Evolutionary conservation across 1,140 invertebrate species (phyloP).

Genomic region (Arion vulgaris): DNA sequence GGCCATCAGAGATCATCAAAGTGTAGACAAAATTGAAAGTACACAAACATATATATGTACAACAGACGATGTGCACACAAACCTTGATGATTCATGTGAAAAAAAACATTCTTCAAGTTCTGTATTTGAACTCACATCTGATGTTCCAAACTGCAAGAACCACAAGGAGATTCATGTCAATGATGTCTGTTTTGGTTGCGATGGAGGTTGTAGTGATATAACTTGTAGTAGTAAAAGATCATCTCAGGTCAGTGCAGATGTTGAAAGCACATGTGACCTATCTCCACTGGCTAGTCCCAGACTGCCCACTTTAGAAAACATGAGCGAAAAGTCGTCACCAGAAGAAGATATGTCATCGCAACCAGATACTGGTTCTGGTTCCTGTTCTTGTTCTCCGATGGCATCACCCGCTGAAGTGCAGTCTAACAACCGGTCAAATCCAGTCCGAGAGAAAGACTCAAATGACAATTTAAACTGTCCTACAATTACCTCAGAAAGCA

Average conservation of each 20-base stretch:
- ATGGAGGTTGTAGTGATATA: conserved; percentile 65
- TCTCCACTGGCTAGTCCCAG: conserved; percentile 51
- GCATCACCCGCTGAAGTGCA: conserved; percentile 28
- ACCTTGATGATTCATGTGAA: background rate
- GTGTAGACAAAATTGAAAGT: conserved; percentile 35
- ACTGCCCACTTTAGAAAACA: conserved; percentile 41
- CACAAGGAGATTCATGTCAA: conserved; percentile 57
- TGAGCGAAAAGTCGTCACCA: conserved; percentile 34
- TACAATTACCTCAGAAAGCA: conserved; percentile 17
- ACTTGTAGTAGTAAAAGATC: conserved; percentile 64
- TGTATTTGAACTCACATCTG: background rate
- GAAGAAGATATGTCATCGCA: conserved; percentile 6
- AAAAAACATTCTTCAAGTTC: background rate
- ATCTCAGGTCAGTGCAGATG: conserved; percentile 60
- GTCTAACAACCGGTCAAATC: conserved; percentile 40
- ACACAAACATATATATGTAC: conserved; percentile 6
- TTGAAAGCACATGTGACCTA: conserved; percentile 58
- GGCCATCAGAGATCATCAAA: conserved; percentile 61
- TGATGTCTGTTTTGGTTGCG: conserved; percentile 72
- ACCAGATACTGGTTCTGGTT: conserved; percentile 22
- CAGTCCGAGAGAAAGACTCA: conserved; percentile 63
- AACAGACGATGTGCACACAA: background rate
- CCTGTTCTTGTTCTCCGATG: conserved; percentile 32
- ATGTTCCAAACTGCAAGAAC: too few relatives aligned
- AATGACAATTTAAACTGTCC: conserved; percentile 66